These are phyloP conservation scores for Zaprionus vittiger DNA, from an alignment of 1,140 invertebrate species.

Conservation along the genomic window DNA sequence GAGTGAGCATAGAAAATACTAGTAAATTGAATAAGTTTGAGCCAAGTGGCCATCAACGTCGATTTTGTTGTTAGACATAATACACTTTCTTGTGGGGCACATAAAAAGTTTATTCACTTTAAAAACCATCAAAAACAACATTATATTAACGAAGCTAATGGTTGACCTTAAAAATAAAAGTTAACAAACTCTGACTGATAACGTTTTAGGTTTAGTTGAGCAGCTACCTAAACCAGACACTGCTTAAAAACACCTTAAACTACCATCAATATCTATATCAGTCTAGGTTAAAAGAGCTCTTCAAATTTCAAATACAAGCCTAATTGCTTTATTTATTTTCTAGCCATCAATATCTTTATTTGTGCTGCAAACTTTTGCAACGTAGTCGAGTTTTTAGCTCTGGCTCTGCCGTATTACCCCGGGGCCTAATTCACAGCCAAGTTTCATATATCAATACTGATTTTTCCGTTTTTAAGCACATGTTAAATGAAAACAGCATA, in stretches of 20 bases:
- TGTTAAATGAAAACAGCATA: not conserved
- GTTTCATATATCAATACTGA: slow-evolving; percentile 1
- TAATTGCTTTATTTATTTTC: not conserved
- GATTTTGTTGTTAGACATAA: not conserved
- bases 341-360: not conserved
- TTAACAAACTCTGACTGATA: not conserved
- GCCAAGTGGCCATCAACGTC: not conserved
- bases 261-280: too few relatives aligned
- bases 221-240: too few relatives aligned
- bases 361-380: not conserved
- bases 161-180: not conserved
- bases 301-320: not conserved
- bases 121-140: too few relatives aligned
- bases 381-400: not conserved
- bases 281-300: too few relatives aligned
- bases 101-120: not conserved
- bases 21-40: not conserved
- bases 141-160: too few relatives aligned
- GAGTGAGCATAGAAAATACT: not conserved
- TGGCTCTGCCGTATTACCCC: not conserved
- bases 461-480: not conserved
- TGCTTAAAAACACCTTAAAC: too few relatives aligned
- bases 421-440: not conserved
- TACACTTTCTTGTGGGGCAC: not conserved
- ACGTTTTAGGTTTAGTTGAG: not conserved